Percentiles rank a stretch among this genome's conserved stretches.
Conservation (phyloP, 1,140 invertebrate genomes). For the Saxidomus purpurata region DNA sequence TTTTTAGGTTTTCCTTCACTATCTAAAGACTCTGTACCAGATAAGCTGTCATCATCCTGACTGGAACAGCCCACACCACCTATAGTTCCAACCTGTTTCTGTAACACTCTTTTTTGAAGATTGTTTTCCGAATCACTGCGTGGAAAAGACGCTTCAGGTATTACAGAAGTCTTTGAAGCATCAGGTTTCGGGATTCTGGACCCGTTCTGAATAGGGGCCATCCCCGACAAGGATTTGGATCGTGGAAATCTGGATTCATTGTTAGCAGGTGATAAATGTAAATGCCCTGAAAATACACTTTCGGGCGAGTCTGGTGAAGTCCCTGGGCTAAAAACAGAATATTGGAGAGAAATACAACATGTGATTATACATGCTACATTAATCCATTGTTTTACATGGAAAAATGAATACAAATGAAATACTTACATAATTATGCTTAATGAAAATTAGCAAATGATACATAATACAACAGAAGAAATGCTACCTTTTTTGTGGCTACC, state of each 20-base stretch:
- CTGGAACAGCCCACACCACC: slow-evolving; percentile 44
- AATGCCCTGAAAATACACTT: neutral
- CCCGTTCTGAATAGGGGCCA: slow-evolving; percentile 18
- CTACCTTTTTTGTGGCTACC: no score
- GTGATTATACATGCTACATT: neutral
- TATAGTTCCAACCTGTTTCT: slow-evolving; percentile 50
- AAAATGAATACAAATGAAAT: no score
- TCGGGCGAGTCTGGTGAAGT: slow-evolving; percentile 59
- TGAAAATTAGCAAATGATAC: no score
- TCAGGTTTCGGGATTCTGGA: slow-evolving; percentile 46
- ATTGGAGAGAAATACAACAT: neutral
- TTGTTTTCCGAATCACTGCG: slow-evolving; percentile 49
- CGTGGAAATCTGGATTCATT: slow-evolving; percentile 31
- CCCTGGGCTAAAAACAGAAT: slow-evolving; percentile 36
- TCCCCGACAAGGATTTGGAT: slow-evolving; percentile 40
- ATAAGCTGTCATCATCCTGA: slow-evolving; percentile 60
- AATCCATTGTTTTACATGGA: neutral
- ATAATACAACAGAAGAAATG: no score
- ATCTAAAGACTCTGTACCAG: slow-evolving; percentile 55
- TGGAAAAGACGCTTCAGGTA: neutral
- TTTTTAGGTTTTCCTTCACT: slow-evolving; percentile 58
- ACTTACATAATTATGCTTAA: no score
- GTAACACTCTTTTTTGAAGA: slow-evolving; percentile 42
- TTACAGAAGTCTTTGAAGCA: neutral
- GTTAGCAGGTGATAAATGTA: neutral